Evolutionary conservation across 2,113 vertebrate species (phyloP), one percentile per base, ranked within the genome.

Genomic region (Rana temporaria): DNA sequence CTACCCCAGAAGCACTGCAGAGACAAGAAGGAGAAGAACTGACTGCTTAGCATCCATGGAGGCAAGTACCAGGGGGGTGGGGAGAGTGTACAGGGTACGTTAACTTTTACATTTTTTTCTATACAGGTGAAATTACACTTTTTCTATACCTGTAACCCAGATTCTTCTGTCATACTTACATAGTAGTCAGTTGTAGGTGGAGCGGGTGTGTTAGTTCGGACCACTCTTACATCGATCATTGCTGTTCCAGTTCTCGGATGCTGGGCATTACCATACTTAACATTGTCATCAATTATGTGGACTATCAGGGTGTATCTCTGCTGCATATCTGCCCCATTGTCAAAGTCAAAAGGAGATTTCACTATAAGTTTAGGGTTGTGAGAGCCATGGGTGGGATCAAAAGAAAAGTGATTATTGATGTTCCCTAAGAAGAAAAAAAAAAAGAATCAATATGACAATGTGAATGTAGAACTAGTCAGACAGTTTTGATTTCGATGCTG

Each of bases 321-420:
- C 42, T 57, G 79, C 24, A 59, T 0, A 0, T 88, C 85, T 6
- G 65, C 65, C 68, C 85, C 76, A 55, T 84, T 69, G 9, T 87
- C 82, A 74, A 85, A 87, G 71, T 84, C 62, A 72, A 91, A 91
- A 74, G 85, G 79, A 42, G 72, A 86, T 84, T 84, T 88, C 81
- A 87, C 78, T 59, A 86, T 89, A 56, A 89, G 71, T 68, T 85
- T 87, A 15, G 89, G 86, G 67, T 76, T 82, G 69, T 81, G 86
- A 52, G 88, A 90, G 19, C 86, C 86, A 42, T 7, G 63, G 66
- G n/a, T 86, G 64, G 89, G 87, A 71, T 90, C 87, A 81, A 89
- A 89, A 71, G 84, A 84, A 77, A 89, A 90, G 84, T 87, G 86
- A 38, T 79, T 42, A 1, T 77, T 88, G 34, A 85, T 68, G 4